Evolutionary conservation across 2,888 invertebrate genomes (phyloP), one percentile per base, ranked within the genome.

Genomic region (Stegana nigrithorax): DNA sequence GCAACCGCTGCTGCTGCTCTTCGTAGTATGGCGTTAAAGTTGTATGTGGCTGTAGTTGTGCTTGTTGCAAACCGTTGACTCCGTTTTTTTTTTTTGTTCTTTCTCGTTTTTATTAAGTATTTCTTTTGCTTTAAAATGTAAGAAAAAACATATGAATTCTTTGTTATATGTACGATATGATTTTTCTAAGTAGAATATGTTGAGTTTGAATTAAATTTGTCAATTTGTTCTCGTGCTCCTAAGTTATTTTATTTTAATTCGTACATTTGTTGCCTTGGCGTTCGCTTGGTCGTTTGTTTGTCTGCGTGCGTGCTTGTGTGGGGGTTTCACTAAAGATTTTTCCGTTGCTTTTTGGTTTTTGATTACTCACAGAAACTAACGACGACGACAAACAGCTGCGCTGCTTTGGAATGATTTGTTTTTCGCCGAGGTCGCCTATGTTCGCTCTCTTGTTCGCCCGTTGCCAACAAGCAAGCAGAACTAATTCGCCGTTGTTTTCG

Each of bases 291-390:
- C 60, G 62, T 58, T 60, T 62, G 55, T 55, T 55, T 58, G 21
- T 45, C 53, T 14, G 32, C 60, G 36, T 60, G 36, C 57, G 60
- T 53, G 29, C 42, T 36, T 56, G 42, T 64, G 39, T 56, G 50
- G 60, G 29, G 36, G 50, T 44, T 17, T 36, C 23, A 59, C 62
- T 65, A 59, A 68, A 67, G 44, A 62, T 50, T 64, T 67, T 68
- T 67, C 67, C 63, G 61, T 67, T 68, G 67, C 59, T 56, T 64
- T 64, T 67, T 66, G n/a, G n/a, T n/a, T n/a, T n/a, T 56, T 62
- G 66, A 64, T 72, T 70, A 72, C 68, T 72, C 68, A 70, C 69
- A 19, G 14, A 51, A 44, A 70, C 68, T 70, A 68, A 70, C 63
- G 61, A 47, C 45, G 45, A 29, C 45, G 17, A 12, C 27, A 71